Evolutionary conservation across 2,797 vertebrate genomes (phyloP).

Genomic region (Corythornis leucogaster): DNA sequence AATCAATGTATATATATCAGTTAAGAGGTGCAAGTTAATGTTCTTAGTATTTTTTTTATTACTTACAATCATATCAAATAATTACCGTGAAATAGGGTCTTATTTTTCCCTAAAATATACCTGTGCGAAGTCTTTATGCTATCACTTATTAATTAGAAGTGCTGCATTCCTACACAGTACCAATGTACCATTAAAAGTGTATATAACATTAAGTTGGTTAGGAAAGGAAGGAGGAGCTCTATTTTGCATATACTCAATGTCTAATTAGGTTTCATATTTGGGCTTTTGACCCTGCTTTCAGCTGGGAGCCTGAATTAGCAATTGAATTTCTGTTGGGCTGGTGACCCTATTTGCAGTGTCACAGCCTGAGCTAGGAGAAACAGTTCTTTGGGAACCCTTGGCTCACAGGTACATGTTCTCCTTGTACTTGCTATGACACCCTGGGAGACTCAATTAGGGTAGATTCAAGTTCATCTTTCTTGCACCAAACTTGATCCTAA

Average conservation of each 20-base stretch:
- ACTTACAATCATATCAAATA: background rate
- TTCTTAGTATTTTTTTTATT: background rate
- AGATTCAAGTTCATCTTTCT: background rate
- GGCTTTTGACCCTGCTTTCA: conserved; percentile 57
- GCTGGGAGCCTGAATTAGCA: conserved; percentile 53
- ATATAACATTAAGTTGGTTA: background rate
- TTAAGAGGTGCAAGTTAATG: background rate
- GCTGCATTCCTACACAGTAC: background rate
- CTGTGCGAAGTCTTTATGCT: background rate
- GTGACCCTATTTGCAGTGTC: conserved; percentile 52
- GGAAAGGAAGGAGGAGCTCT: conserved; percentile 39
- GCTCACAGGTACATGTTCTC: background rate
- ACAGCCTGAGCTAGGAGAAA: conserved; percentile 1
- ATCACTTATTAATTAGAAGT: background rate
- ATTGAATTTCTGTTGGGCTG: conserved; percentile 52
- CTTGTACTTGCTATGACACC: background rate
- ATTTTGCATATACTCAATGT: conserved; percentile 12
- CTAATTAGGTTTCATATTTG: conserved; percentile 61
- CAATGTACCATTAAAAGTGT: background rate
- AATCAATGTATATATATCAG: background rate
- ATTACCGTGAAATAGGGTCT: background rate
- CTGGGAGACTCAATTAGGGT: background rate
- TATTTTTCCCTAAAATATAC: background rate
- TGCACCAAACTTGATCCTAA: background rate
- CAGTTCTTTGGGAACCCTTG: conserved; percentile 20